Base-by-base conservation (phyloP, 2,888 invertebrate genomes). In the Machimus rusticus region DNA sequence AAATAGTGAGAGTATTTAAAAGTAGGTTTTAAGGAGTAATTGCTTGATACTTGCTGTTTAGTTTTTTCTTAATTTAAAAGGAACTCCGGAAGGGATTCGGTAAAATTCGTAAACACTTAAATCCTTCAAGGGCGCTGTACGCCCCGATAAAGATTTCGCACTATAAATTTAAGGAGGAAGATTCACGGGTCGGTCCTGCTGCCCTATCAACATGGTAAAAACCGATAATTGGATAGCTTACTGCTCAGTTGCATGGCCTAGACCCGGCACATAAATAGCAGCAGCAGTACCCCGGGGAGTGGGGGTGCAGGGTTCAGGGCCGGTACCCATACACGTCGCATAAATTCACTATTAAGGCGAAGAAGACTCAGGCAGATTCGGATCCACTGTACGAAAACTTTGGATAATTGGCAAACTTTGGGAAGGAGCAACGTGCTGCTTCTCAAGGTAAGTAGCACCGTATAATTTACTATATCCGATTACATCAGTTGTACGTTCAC, bases 221-320 rank as follows among this genome's bases (percentile, higher is more conserved):
- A 78, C 78, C 78, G 78, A 78, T 78, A 78, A 78, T 78, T 78
- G 78, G 78, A 78, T 78, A 78, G 78, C 43, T 78, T 78, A 78
- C 78, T 78, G 43, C 43, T 78, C 46, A 78, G 23, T 43, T 78
- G 78, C 43, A 78, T 39, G 39, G 39, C 43, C 78, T 78, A 23
- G 39, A 34, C 37, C 37, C 28, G 76, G 37, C 34, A 19, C 23
- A 66, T 66, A 66, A 66, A 66, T 66, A 66, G 66, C 28, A 28
- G 12, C 28, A 66, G 28, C 28, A 66, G 3, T 51, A 51, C 9
- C 3, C 28, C 23, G 23, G 23, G 66, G 9, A 66, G 23, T 2
- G 23, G 66, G 66, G 19, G 28, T 28, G 23, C 28, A 28, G 66
- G 2, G 28, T 66, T 66, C 66, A 66, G 28, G 66, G 28, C 78